A percentile compares a stretch with the other conserved stretches of the same genome.
These are phyloP conservation scores for Scophthalmus maximus DNA, from an alignment of 2,113 vertebrate genomes.

Conservation along the genomic window DNA sequence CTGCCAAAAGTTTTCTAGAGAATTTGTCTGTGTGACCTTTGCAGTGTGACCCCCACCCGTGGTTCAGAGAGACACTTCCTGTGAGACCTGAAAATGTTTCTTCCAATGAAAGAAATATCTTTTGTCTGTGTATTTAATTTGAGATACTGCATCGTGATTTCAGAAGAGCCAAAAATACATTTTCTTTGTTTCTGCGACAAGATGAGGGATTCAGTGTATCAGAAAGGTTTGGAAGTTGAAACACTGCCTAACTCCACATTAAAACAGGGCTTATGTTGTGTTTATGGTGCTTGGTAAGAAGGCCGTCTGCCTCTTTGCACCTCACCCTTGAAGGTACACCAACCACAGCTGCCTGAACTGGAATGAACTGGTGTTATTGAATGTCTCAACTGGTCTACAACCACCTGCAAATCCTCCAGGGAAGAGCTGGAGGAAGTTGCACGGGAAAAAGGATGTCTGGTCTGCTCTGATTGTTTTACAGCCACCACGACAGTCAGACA, in stretches of 20 bases:
- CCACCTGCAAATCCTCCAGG: slow-evolving; percentile 15
- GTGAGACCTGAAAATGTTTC: slow-evolving; percentile 1
- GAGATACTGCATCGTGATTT: background rate
- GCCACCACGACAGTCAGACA: too few species aligned
- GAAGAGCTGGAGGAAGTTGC: slow-evolving; percentile 34
- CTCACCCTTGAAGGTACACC: background rate
- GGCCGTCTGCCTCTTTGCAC: background rate
- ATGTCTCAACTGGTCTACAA: slow-evolving; percentile 24
- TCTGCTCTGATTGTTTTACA: slow-evolving; percentile 26
- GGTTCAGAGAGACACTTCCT: slow-evolving; percentile 20
- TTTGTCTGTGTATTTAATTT: background rate
- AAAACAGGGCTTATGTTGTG: background rate
- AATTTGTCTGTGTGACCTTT: slow-evolving; percentile 19
- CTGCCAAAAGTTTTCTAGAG: slow-evolving; percentile 69
- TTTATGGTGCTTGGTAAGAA: background rate
- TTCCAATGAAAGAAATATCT: background rate
- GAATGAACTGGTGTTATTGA: background rate
- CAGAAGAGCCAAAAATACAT: slow-evolving; percentile 11
- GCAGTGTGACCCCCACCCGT: slow-evolving; percentile 5
- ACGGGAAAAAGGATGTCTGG: slow-evolving; percentile 51
- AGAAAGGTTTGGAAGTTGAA: slow-evolving; percentile 8
- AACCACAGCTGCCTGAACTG: slow-evolving; percentile 6
- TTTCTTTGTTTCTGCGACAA: slow-evolving; percentile 3
- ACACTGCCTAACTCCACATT: background rate
- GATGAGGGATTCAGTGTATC: background rate